These are phyloP conservation scores for Ptychobarbus kaznakovi DNA, from an alignment of 2,797 vertebrate genomes.

Conservation along the genomic window DNA sequence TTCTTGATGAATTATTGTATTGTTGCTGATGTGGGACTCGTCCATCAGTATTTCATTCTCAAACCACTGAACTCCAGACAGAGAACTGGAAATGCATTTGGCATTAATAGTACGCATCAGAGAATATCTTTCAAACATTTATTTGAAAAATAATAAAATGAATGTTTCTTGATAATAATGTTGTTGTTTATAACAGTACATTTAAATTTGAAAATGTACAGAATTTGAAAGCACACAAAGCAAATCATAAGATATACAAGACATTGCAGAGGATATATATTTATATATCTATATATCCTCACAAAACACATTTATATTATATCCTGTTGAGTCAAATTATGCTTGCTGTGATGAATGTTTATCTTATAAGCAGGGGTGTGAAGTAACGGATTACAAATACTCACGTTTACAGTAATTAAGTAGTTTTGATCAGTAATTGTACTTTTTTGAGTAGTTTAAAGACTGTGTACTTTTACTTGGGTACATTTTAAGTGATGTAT, in stretches of 20 bases:
- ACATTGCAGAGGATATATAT: neutral
- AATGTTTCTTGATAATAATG: neutral
- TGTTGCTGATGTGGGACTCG: neutral
- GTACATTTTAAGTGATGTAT: no score
- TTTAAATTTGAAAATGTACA: neutral
- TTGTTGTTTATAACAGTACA: neutral
- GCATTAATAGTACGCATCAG: neutral
- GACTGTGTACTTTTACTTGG: no score
- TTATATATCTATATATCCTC: no score
- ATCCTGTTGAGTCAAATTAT: no score
- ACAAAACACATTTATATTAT: no score
- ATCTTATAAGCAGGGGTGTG: no score
- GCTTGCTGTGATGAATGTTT: no score
- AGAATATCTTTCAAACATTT: neutral
- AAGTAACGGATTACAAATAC: no score
- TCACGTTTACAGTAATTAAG: no score
- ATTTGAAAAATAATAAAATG: neutral
- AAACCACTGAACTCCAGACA: conserved; percentile 3
- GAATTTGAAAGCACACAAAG: neutral
- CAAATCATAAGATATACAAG: neutral
- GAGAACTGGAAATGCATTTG: conserved; percentile 7
- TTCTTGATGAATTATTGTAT: conserved; percentile 26
- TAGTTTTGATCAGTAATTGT: no score
- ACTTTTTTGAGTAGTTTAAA: no score
- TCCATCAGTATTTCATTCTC: neutral